phyloP scores from a whole-genome alignment of 1,140 invertebrate genomes.

The Papilio polyxenes region DNA sequence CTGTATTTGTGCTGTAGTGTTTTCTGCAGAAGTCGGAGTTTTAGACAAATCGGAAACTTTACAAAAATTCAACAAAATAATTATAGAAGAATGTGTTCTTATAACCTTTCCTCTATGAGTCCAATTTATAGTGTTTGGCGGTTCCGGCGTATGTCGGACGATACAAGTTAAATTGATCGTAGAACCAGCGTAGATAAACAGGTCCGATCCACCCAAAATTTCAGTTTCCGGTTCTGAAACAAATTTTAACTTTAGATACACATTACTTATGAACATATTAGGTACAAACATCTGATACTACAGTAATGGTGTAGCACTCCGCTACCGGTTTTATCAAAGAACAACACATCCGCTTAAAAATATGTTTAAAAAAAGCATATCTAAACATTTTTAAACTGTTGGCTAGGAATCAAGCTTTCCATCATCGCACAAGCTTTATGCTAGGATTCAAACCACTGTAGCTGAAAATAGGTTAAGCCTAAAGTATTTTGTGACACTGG shows the following conservation, averaged over 20 bases:
- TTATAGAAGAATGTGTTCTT: background rate
- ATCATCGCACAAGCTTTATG: background rate
- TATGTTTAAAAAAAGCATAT: background rate
- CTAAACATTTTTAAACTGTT: background rate
- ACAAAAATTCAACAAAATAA: background rate
- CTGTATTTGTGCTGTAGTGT: background rate
- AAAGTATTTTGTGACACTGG: constrained; percentile 11
- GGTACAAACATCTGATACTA: background rate
- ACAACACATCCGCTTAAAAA: no score
- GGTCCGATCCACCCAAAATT: constrained; percentile 89
- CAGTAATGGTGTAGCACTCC: no score
- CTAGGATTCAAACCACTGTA: background rate
- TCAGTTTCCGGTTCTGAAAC: constrained; percentile 90
- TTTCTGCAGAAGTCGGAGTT: background rate
- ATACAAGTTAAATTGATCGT: constrained; percentile 94
- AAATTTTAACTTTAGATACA: constrained; percentile 41
- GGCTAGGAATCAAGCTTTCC: background rate
- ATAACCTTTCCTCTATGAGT: constrained; percentile 89
- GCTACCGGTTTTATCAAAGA: no score
- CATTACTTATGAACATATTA: background rate
- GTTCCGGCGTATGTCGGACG: constrained; percentile 90
- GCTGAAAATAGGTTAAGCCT: constrained; percentile 17
- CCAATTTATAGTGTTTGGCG: constrained; percentile 89
- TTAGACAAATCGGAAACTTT: background rate
- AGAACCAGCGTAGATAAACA: constrained; percentile 92